These are phyloP conservation scores for Rhogogaster chlorosoma DNA, from an alignment of 2,888 invertebrate genomes.

Conservation along the genomic window DNA sequence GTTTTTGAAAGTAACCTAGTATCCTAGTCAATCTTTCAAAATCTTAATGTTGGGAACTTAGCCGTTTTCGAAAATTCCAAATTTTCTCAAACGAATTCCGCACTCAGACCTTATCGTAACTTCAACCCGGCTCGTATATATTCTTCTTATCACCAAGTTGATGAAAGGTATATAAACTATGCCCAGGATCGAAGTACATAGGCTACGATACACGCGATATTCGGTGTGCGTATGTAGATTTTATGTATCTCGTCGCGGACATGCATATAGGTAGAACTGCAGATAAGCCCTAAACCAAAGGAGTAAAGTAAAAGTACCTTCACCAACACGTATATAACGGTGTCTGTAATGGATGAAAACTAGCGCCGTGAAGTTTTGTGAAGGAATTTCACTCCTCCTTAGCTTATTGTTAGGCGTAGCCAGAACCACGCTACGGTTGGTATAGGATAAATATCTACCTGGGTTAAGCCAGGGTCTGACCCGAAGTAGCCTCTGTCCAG, in stretches of 20 bases:
- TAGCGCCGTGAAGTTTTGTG: not conserved
- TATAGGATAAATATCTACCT: slow-evolving; percentile 17
- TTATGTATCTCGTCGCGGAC: not conserved
- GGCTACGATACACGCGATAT: not conserved
- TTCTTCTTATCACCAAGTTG: not conserved
- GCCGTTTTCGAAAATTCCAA: no score
- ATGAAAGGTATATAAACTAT: no score
- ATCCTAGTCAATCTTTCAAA: no score
- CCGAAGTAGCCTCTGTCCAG: not conserved
- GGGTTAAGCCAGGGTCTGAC: slow-evolving; percentile 3
- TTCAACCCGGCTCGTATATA: not conserved
- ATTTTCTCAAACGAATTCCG: no score
- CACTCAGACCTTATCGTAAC: not conserved
- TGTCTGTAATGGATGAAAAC: not conserved
- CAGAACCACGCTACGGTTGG: not conserved
- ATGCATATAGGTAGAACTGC: no score
- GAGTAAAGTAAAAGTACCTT: not conserved
- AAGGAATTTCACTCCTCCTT: not conserved
- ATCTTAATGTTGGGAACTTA: no score
- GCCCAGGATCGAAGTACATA: no score
- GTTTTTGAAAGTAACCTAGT: no score
- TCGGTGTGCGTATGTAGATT: not conserved
- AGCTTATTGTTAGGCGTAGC: not conserved
- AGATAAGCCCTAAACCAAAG: not conserved
- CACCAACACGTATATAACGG: not conserved